Base-by-base conservation (phyloP, 2,888 invertebrate species). In the Cenopis cana region DNA sequence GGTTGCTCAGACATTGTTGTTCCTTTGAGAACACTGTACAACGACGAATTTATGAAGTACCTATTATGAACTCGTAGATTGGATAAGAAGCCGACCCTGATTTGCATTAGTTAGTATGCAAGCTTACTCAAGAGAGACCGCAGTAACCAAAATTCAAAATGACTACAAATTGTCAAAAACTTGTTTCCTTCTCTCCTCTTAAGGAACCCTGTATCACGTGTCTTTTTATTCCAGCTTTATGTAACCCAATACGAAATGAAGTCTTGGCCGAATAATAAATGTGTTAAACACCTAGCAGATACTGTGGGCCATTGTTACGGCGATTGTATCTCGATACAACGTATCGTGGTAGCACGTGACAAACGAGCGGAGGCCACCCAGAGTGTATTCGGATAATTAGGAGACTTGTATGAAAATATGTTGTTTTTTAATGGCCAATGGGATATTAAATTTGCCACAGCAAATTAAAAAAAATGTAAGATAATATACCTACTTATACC, bases 321-420 rank as follows among this genome's bases (percentile, higher is more conserved):
- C 36, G 64, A 64, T 64, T 3, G 64, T 64, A 64, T 64, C 64
- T 18, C 33, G 62, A 24, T 36, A 52, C 62, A 17, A 64, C 64
- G 64, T 64, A 64, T 64, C 64, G 64, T 64, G 64, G 64, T 64
- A 64, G 64, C 64, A 38, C 64, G 64, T 64, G 64, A 64, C 64
- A 54, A 64, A 64, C 64, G 64, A 54, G 38, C 52, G 14, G n/a
- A 33, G 61, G 38, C 52, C 33, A 52, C 52, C 64, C 64, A 64
- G 64, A 24, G 64, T 24, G 50, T 36, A 14, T 64, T 50, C 52
- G 36, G 64, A 17, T 64, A 64, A 64, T 64, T 64, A 64, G 64
- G 52, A 29, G 29, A 29, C 46, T 49, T 29, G 64, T 36, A 64
- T 52, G 20, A 52, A 38, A 20, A n/a, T 14, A 64, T 62, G 62